Evolutionary conservation across 2,888 invertebrate genomes (phyloP), one percentile per base, ranked within the genome.

Genomic region (Microplitis deprimator): DNA sequence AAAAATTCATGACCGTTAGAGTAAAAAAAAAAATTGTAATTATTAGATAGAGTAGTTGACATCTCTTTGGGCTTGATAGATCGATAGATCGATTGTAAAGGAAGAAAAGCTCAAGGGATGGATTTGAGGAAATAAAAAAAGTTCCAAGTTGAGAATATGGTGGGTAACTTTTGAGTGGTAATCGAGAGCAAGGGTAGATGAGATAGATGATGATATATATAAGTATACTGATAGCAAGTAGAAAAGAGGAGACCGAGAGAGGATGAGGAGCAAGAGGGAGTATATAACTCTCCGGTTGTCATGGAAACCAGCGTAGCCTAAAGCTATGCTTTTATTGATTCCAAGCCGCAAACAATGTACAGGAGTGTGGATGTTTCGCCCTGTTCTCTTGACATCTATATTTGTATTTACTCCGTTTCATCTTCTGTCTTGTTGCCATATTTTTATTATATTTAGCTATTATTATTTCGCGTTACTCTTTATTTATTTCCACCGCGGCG

Each of bases 241-340:
- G 38, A 59, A 20, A 71, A 68, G 29, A 39, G 61, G 68, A 65
- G 60, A 41, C 61, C 59, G 77, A 75, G 75, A 71, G 17, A 17
- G 73, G 73, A 65, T 76, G 39, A 71, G 67, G 79, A 59, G 77
- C 77, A 75, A 75, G 85, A 83, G 83, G 84, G 85, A 84, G 86
- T 85, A 87, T 85, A 87, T 84, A 85, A 87, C 87, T 87, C 88
- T 83, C 84, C 77, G 81, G 89, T 89, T 86, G 86, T 85, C 85
- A 89, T 88, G 87, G 81, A 83, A 83, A 89, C 88, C 85, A 87
- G 85, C 87, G 86, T 89, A 88, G 89, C 89, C 89, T 89, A 89
- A 89, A 89, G 89, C 89, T 89, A 89, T 89, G 89, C 89, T 89
- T 89, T 89, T 89, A 89, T 89, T 89, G 89, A 89, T 89, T 89